Conservation (phyloP, 2,888 invertebrate species). For the Drosophila mayaguana region DNA sequence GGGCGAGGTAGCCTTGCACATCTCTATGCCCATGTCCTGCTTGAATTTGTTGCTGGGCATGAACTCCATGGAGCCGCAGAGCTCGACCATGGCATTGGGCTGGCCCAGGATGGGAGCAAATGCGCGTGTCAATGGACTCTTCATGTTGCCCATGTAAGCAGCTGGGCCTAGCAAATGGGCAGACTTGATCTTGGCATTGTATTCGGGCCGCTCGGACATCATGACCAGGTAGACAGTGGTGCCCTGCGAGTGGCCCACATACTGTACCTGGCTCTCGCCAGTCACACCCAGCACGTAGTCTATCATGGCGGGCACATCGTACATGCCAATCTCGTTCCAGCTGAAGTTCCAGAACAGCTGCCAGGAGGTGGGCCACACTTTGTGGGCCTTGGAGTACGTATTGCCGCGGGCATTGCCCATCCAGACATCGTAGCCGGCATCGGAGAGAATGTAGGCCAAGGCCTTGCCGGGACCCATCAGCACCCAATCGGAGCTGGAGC, state of each 20-base stretch:
- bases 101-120: constrained; percentile 73
- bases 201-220: constrained; percentile 67
- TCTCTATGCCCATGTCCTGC: constrained; percentile 84
- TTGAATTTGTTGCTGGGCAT: constrained; percentile 75
- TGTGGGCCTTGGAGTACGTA: constrained; percentile 86
- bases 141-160: constrained; percentile 85
- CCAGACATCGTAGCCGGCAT: constrained; percentile 91
- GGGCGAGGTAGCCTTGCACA: constrained; percentile 84
- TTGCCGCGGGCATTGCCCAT: constrained; percentile 93
- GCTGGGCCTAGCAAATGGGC: constrained; percentile 86
- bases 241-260: constrained; percentile 97
- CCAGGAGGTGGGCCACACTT: constrained; percentile 79
- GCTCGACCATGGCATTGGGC: constrained; percentile 76
- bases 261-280: constrained; percentile 84
- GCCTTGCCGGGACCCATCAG: constrained; percentile 73
- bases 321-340: constrained; percentile 94
- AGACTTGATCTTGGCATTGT: constrained; percentile 73
- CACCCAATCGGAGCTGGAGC: constrained; percentile 76
- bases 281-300: constrained; percentile 87
- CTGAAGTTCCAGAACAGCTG: constrained; percentile 86
- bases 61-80: constrained; percentile 77
- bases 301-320: constrained; percentile 94
- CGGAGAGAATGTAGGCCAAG: constrained; percentile 86
- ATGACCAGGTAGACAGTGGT: constrained; percentile 90
- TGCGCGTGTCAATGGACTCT: constrained; percentile 82